Percentiles rank a stretch among this genome's conserved stretches.
phyloP scores from a whole-genome alignment of 2,888 invertebrate species.

The Leucophenga maculata region DNA sequence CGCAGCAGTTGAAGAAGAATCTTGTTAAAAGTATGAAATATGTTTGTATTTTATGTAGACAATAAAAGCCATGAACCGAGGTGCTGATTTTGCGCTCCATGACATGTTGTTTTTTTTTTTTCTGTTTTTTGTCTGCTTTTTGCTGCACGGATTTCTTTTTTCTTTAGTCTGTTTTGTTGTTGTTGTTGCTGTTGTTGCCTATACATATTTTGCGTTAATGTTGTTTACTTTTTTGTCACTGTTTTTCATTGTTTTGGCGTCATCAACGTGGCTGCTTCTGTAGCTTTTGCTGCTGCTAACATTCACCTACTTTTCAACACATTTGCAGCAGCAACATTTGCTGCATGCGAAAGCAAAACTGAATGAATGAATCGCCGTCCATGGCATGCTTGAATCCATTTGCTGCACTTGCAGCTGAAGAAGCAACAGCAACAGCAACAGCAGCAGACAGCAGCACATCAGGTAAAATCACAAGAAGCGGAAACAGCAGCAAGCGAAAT shows the following conservation, averaged over 20 bases:
- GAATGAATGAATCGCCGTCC: constrained; percentile 20
- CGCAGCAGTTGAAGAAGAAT: not conserved
- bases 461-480: constrained; percentile 34
- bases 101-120: constrained; percentile 57
- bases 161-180: constrained; percentile 17
- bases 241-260: constrained; percentile 51
- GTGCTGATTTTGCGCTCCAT: constrained; percentile 41
- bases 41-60: constrained; percentile 33
- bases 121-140: not conserved
- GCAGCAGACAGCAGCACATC: constrained; percentile 19
- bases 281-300: constrained; percentile 35
- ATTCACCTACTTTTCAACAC: constrained; percentile 49
- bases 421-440: constrained; percentile 30
- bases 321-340: constrained; percentile 27
- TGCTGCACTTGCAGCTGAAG: constrained; percentile 43
- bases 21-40: not conserved
- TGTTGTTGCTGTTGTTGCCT: constrained; percentile 12
- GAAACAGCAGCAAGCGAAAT: constrained; percentile 28
- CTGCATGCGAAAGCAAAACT: constrained; percentile 45
- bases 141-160: constrained; percentile 7
- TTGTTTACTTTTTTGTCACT: constrained; percentile 61
- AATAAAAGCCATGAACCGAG: not conserved
- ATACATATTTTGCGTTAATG: constrained; percentile 52
- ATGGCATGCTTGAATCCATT: constrained; percentile 34
- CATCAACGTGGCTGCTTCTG: constrained; percentile 23